A percentile compares a stretch with the other conserved stretches of the same genome.
phyloP scores from a whole-genome alignment of 64 coral and sea anemone genomes.

The Montipora efflorescens region DNA sequence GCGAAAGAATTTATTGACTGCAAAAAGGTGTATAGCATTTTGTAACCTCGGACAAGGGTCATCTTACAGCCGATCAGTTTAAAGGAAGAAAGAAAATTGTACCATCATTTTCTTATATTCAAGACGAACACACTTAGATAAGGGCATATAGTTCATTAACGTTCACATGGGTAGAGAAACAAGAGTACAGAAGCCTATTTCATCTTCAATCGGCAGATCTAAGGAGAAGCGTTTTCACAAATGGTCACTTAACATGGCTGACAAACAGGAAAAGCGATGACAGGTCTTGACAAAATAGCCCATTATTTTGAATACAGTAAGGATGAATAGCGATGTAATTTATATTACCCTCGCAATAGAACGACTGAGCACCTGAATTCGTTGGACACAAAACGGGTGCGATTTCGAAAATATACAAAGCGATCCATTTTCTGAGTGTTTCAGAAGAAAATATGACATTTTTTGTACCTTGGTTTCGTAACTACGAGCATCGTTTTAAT shows the following conservation, averaged over 20 bases:
- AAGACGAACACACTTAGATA: neutral
- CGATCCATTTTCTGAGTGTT: neutral
- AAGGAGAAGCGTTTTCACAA: neutral
- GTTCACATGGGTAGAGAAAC: neutral
- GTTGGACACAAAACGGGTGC: neutral
- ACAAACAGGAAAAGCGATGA: neutral
- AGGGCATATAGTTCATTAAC: no score
- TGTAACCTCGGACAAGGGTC: neutral
- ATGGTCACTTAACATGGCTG: neutral
- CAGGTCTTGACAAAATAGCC: neutral
- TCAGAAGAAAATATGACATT: slow-evolving; percentile 31
- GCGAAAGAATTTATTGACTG: neutral
- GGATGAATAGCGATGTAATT: neutral
- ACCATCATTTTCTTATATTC: neutral
- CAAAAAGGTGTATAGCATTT: neutral
- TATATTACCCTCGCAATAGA: neutral
- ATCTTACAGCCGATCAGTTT: neutral
- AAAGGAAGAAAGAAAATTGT: neutral
- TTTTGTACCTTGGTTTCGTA: slow-evolving; percentile 21
- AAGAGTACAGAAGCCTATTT: neutral
- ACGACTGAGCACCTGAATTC: neutral
- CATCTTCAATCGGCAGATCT: neutral
- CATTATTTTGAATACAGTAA: neutral
- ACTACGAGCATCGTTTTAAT: slow-evolving; percentile 3
- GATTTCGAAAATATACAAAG: neutral